Conservation (phyloP, 2,888 invertebrate genomes). For the Leptinotarsa haldemani region DNA sequence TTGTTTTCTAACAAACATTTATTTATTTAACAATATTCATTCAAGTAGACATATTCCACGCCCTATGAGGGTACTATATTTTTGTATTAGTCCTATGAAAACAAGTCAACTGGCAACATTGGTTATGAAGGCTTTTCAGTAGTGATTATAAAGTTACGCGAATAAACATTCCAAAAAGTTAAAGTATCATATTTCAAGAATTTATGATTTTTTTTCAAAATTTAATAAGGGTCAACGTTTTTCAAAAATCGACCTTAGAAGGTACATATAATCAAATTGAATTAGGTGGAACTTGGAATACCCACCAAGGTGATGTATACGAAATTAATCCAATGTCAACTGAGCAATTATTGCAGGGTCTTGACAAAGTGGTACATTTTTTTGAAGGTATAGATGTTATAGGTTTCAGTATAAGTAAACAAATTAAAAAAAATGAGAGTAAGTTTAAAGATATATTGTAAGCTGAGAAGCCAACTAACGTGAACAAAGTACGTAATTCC, state of each 20-base stretch:
- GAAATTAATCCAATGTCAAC: neutral
- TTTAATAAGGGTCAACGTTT: neutral
- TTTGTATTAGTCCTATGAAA: neutral
- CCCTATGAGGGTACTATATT: neutral
- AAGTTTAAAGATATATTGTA: constrained; percentile 41
- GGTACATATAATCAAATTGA: neutral
- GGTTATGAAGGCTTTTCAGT: neutral
- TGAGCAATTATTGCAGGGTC: neutral
- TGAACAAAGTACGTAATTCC: constrained; percentile 35
- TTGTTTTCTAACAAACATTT: neutral
- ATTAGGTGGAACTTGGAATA: neutral
- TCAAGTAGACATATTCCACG: neutral
- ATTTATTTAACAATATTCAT: no score
- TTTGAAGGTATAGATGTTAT: constrained; percentile 28
- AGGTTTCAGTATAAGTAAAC: constrained; percentile 43
- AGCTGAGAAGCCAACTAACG: constrained; percentile 33
- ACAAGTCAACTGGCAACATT: neutral
- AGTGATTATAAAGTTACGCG: neutral
- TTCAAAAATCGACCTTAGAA: neutral
- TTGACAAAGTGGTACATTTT: neutral
- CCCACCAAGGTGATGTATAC: neutral
- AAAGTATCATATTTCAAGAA: neutral
- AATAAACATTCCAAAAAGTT: neutral
- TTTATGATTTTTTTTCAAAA: neutral
- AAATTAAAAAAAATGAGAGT: constrained; percentile 38